Evolutionary conservation across 35 echinoderm and acorn worm species (phyloP), one percentile per base, ranked within the genome.

Genomic region (Anneissia japonica): DNA sequence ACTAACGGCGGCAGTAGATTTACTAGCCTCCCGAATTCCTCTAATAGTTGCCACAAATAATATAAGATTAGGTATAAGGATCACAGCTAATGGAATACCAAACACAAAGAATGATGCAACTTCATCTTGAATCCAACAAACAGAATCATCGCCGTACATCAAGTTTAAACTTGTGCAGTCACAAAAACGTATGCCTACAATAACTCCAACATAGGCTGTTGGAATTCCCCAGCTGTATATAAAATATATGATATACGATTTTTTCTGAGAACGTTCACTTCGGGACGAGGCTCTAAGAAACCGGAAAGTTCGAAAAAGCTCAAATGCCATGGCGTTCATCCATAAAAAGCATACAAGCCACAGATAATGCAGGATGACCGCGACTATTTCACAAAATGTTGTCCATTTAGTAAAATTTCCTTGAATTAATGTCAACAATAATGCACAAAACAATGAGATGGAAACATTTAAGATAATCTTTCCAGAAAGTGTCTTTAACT

Each of bases 71-170:
- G 40, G 40, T 43, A 43, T 14, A 43, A 43, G 40, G 14, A 43
- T 43, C 4, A 43, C 40, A 6, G 40, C 40, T 14, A 43, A 43
- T 43, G 40, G 40, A 14, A 43, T 43, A 6, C 40, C 40, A 14
- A 43, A 43, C 40, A 43, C 40, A 43, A 6, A 14, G 14, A 43
- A 43, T 23, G 51, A 64, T 29, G 79, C 79, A 3, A 37, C 3
- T 38, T 36, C 35, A 64, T 81, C 79, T 29, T 32, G 35, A 81
- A 81, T 81, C 79, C 79, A 81, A 39, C 79, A 81, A 81, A 37
- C 37, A 40, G 3, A 43, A 6, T 43, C 40, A 43, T 4, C 14
- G 40, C 40, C 40, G 40, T 43, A 43, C 40, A 6, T 43, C 14
- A 43, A 4, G 14, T 6, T 43, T 43, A 43, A 43, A 43, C 40